Conservation (phyloP, 2,888 invertebrate species). For the Hydrotaea diabolus region DNA sequence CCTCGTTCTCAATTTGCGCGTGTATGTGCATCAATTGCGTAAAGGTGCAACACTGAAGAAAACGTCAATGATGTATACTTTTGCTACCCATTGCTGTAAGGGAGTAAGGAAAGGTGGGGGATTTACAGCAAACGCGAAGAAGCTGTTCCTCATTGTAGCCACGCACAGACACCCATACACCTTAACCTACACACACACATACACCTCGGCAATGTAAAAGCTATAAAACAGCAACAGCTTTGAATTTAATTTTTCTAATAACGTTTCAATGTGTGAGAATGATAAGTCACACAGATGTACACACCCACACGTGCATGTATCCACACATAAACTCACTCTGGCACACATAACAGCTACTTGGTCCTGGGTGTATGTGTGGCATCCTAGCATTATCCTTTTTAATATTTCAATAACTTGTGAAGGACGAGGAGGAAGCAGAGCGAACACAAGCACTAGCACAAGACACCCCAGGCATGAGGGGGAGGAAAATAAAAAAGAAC, state of each 20-base stretch:
- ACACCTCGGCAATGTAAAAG: not conserved
- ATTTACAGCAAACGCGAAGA: not conserved
- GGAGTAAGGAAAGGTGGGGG: not conserved
- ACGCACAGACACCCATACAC: not conserved
- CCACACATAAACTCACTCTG: not conserved
- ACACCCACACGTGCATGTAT: not conserved
- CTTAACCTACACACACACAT: not conserved
- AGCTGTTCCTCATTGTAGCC: not conserved
- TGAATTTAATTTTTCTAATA: constrained; percentile 48
- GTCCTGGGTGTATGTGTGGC: constrained; percentile 21
- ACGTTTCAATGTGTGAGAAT: constrained; percentile 41
- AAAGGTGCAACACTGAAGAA: not conserved
- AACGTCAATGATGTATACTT: not conserved
- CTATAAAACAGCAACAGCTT: constrained; percentile 42
- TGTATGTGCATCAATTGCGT: not conserved
- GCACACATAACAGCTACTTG: constrained; percentile 12
- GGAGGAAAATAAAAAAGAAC: constrained; percentile 18
- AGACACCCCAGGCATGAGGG: not conserved
- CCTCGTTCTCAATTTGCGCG: too few relatives aligned
- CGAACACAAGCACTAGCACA: not conserved
- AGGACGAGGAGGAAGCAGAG: not conserved
- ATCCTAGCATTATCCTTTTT: constrained; percentile 52
- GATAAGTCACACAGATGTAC: constrained; percentile 31
- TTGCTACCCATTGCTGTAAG: constrained; percentile 1
- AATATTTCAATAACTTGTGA: constrained; percentile 54